Evolutionary conservation across 2,888 invertebrate genomes (phyloP), one percentile per base, ranked within the genome.

Genomic region (Bruchidius siliquastri): DNA sequence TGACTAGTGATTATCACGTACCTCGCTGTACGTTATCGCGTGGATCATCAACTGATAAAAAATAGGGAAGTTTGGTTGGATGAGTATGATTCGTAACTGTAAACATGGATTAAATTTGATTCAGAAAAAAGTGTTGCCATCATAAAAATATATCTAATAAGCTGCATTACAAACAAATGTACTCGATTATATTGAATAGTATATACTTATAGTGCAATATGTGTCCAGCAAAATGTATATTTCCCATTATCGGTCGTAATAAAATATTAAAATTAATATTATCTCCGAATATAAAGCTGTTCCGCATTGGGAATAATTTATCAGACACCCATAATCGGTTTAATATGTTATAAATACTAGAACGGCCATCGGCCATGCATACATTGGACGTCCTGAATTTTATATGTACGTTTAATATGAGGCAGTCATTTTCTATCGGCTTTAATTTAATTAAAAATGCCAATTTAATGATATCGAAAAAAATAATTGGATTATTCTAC

Each of bases 381-480:
- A 49, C 49, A 49, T 3, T 13, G 49, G 49, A 49, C 18, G 49
- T 49, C 49, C 49, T 49, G 49, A 49, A 49, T 49, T 49, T 49
- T 49, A 49, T 49, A 49, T 49, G 13, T 49, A 49, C 22, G 22
- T 21, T 67, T 26, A 71, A 67, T 49, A 21, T 30, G 67, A 67
- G 26, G 67, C 22, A 67, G 67, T 71, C 8, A 71, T 30, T 71
- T 71, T 67, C 67, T 67, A 71, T 71, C 71, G 22, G 13, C 71
- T 49, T 49, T 49, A 49, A 71, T 71, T 66, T 68, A 71, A 71
- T 67, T 71, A 4, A 20, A 26, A 67, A 67, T 22, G 71, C 67
- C 67, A 22, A 67, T 71, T 49, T 20, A 71, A 49, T 67, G 30
- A 20, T 22, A 26, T 22, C 4, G 21, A 67, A 71, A 71, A 67